phyloP scores from a whole-genome alignment of 2,888 invertebrate species.

The Torymus aiolomorphi region DNA sequence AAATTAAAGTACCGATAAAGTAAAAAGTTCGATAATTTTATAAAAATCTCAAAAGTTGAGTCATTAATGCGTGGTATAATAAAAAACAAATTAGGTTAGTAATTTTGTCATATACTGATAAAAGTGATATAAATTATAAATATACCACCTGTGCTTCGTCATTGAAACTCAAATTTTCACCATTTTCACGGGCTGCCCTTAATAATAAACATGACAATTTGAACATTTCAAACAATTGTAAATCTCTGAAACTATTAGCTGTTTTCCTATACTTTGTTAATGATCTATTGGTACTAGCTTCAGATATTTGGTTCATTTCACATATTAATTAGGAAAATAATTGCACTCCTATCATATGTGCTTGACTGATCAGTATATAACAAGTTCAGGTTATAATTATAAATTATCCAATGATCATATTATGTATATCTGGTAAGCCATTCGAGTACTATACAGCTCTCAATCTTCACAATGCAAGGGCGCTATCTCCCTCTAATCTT shows the following conservation, averaged over 20 bases:
- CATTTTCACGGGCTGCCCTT: no score
- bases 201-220: no score
- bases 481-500: no score
- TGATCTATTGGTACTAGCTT: conserved; percentile 94
- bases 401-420: no score
- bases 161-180: conserved; percentile 88
- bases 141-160: conserved; percentile 85
- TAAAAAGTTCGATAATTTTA: conserved; percentile 98
- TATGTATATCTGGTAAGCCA: no score
- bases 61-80: conserved; percentile 83
- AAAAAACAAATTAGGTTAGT: conserved; percentile 36
- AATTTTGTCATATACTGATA: neutral
- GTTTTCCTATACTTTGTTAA: no score
- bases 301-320: conserved; percentile 97
- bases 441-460: no score
- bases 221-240: no score
- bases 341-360: conserved; percentile 95
- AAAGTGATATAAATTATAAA: neutral
- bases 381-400: no score
- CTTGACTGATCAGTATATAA: conserved; percentile 91
- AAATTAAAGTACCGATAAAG: conserved; percentile 97
- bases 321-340: conserved; percentile 94
- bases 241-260: no score
- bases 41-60: conserved; percentile 89
- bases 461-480: no score